Base-by-base conservation (phyloP, 2,797 vertebrate species). In the Tolypeutes matacus region DNA sequence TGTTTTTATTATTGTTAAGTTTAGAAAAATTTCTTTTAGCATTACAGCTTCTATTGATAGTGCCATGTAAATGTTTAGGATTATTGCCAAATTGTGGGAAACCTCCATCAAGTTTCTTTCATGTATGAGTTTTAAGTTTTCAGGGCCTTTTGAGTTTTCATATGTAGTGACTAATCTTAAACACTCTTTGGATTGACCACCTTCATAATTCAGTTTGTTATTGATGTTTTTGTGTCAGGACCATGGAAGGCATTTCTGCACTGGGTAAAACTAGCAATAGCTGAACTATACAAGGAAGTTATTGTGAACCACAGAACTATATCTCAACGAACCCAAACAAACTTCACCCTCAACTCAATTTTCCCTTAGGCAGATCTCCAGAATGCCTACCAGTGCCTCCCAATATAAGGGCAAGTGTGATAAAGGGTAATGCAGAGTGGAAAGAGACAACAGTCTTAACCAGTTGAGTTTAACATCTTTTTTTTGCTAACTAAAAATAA, bases 1-100 rank as follows among this genome's bases (percentile, higher is more conserved):
- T 73, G 60, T 88, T 83, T 80, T 91, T 82, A 85, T 81, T 83
- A 27, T 53, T 80, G 60, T 69, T 46, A 34, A 51, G 56, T 73
- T 91, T 76, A 70, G 65, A 64, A 60, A 78, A 65, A 7, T 87
- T 53, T 87, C 0, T 80, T 76, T 72, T 69, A 53, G 8, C 69
- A 31, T 49, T 67, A 5, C 17, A 70, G 42, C 12, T 31, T 58
- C 2, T 87, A 13, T n/a, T 65, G 64, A 65, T 73, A 83, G 56
- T 39, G 4, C 36, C 27, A 31, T 80, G 9, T 42, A 51, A n/a
- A 34, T 21, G 58, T 73, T 76, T 78, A 64, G 9, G 20, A 56
- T 62, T 78, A 5, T 81, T 88, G 62, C 17, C 46, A 77, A 78
- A 42, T 78, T 91, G 34, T 82, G 42, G 27, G 39, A 86, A 82